Percentiles rank a stretch among this genome's conserved stretches.
Evolutionary conservation across 2,888 invertebrate species (phyloP).

Genomic region (Desoria tigrina): DNA sequence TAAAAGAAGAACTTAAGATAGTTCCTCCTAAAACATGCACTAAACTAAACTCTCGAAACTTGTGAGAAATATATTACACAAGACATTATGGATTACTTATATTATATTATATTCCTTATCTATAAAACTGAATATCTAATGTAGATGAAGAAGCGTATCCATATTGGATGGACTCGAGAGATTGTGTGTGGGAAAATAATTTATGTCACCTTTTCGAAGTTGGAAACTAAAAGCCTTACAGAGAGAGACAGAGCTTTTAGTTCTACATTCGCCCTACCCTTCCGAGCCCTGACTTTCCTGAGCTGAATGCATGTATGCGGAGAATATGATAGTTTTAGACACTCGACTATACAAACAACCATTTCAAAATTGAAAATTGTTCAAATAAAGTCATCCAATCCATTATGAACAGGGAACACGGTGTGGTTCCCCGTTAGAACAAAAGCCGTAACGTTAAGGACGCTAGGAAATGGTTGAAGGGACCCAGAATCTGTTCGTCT

Average conservation of each 20-base stretch:
- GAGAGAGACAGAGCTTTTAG: no score
- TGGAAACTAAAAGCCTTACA: conserved; percentile 10
- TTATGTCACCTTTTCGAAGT: conserved; percentile 15
- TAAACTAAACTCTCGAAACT: background rate
- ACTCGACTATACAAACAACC: conserved; percentile 52
- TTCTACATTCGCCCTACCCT: background rate
- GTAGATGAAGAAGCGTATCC: background rate
- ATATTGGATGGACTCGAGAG: conserved; percentile 4
- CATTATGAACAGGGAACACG: conserved; percentile 19
- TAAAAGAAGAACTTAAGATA: conserved; percentile 9
- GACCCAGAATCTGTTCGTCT: background rate
- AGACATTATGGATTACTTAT: background rate
- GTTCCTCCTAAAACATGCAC: background rate
- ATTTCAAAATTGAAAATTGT: conserved; percentile 54
- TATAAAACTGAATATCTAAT: background rate
- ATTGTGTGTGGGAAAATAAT: conserved; percentile 16
- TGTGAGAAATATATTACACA: conserved; percentile 1
- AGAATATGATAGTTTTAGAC: conserved; percentile 36
- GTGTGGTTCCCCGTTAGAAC: background rate
- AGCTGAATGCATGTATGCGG: background rate
- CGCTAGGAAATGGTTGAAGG: background rate
- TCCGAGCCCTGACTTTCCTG: background rate
- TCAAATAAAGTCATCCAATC: conserved; percentile 50
- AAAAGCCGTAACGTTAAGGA: background rate
- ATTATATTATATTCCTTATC: no score